Base-by-base conservation (phyloP, 2,888 invertebrate species). In the Adelognathus sp. region DNA sequence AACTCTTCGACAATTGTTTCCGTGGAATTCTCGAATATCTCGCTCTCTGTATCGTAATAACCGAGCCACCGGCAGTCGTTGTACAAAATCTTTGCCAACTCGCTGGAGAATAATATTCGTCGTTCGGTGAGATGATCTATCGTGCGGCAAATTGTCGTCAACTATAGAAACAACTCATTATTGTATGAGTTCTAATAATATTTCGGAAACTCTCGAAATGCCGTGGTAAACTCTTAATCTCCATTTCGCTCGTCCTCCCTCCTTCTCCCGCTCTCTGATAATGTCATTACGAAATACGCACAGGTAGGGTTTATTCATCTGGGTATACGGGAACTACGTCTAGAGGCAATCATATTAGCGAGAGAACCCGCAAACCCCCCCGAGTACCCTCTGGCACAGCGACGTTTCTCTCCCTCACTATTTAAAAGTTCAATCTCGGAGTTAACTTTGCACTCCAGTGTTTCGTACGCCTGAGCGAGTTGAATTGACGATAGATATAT, bases 361-460 rank as follows among this genome's bases (percentile, higher is more conserved):
- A 27, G n/a, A n/a, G 52, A 41, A 50, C 64, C 27, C 33, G 52
- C 14, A 27, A 41, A 33, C 39, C 29, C 3, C 44, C n/a, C 29
- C n/a, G 29, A 16, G 56, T 5, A 27, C 44, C 31, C 14, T 5
- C 39, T 33, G n/a, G 1, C 33, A 11, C 50, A 36, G 21, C 27
- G 27, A 11, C 52, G 66, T 39, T 56, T 31, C 80, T 72, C 76
- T 56, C 80, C 79, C 70, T 69, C 76, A 41, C 79, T 77, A 81
- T 83, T 83, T 82, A 83, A 81, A 83, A 85, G 83, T 85, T 84
- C 80, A 81, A 83, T 76, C 81, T 78, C 69, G 78, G 82, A 86
- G 85, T 86, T 84, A 86, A 85, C 86, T 86, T 84, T 81, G 82
- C 83, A 81, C 82, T 82, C 83, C 60, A 16, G 54, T 63, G 74